phyloP scores from a whole-genome alignment of 37 sponge, comb jelly and placozoan species.

The Petrosia ficiformis region DNA sequence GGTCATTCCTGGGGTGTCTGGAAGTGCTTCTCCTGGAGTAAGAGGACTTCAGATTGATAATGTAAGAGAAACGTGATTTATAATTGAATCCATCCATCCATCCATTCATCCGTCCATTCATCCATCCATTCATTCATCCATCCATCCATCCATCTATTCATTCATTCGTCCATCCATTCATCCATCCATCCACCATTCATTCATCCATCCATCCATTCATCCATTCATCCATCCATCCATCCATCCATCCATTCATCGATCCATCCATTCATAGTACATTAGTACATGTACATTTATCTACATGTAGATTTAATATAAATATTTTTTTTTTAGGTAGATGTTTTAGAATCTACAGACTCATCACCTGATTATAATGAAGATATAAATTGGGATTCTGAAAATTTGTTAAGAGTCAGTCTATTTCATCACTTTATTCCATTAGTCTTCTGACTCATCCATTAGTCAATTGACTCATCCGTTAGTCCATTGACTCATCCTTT shows the following conservation, averaged over 20 bases:
- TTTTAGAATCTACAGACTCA: background rate
- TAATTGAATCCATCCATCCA: too few species aligned
- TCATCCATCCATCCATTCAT: too few species aligned
- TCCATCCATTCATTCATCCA: too few species aligned
- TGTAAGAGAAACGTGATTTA: too few species aligned
- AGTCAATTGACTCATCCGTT: background rate
- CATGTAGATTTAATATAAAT: background rate
- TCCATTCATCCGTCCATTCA: too few species aligned
- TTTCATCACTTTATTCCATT: too few species aligned
- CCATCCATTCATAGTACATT: too few species aligned
- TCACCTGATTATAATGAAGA: background rate
- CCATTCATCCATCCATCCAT: too few species aligned
- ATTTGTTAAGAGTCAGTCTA: background rate
- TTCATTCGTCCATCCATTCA: too few species aligned
- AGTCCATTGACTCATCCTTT: constrained; percentile 18
- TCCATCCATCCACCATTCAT: too few species aligned
- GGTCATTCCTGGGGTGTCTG: background rate
- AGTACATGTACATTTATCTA: background rate
- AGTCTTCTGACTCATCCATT: background rate
- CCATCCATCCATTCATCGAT: too few species aligned
- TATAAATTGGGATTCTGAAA: background rate
- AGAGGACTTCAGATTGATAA: background rate
- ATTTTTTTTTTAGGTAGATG: background rate
- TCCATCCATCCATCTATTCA: too few species aligned
- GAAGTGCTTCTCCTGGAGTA: background rate